These are phyloP conservation scores for Boloria selene DNA, from an alignment of 2,888 invertebrate genomes.

Conservation along the genomic window DNA sequence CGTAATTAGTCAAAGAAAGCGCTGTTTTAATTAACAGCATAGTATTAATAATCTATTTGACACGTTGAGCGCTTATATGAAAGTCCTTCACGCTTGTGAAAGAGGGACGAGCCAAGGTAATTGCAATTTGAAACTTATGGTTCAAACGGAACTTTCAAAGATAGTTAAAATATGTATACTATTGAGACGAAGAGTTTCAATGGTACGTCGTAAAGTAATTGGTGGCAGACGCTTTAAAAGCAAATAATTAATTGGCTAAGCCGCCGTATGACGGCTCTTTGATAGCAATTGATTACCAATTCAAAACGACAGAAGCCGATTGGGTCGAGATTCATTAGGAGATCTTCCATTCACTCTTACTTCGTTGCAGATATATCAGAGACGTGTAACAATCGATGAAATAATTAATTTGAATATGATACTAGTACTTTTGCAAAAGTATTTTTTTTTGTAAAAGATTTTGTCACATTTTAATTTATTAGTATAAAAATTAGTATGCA, in stretches of 20 bases:
- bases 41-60: conserved; percentile 29
- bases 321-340: conserved; percentile 71
- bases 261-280: conserved; percentile 63
- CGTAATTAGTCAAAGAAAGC: conserved; percentile 7
- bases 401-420: conserved; percentile 13
- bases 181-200: conserved; percentile 47
- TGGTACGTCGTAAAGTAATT: conserved; percentile 56
- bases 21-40: conserved; percentile 8
- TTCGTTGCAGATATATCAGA: conserved; percentile 16
- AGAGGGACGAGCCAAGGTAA: conserved; percentile 23
- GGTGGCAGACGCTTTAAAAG: conserved; percentile 52
- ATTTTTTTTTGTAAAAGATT: not conserved
- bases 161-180: conserved; percentile 48
- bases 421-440: not conserved
- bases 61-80: conserved; percentile 33
- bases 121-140: conserved; percentile 29
- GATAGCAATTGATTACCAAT: conserved; percentile 76
- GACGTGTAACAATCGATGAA: conserved; percentile 10
- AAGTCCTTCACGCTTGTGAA: conserved; percentile 23
- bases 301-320: conserved; percentile 65
- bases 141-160: conserved; percentile 38
- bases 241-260: conserved; percentile 57
- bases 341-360: conserved; percentile 48
- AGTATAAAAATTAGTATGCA: too few relatives aligned
- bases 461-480: too few relatives aligned